A percentile compares a stretch with the other conserved stretches of the same genome.
phyloP scores from a whole-genome alignment of 1,140 invertebrate species.

The Phymorhynchus buccinoides region DNA sequence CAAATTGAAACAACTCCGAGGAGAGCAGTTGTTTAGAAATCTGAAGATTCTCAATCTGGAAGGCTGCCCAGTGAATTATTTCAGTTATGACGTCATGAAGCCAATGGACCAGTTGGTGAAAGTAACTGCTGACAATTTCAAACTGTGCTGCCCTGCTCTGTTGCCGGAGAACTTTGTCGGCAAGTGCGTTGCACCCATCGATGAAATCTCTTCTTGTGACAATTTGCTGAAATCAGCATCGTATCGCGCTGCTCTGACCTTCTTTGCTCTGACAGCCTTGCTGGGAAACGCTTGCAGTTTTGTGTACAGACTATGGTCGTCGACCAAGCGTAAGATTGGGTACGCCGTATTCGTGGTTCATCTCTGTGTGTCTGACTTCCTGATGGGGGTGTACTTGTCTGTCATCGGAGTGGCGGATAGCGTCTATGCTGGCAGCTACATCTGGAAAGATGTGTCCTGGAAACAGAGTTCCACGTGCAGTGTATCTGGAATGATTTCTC shows the following conservation, averaged over 20 bases:
- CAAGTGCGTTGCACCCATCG: not conserved
- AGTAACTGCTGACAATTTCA: slow-evolving; percentile 4
- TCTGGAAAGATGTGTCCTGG: slow-evolving; percentile 51
- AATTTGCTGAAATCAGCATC: not conserved
- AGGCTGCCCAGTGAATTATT: not conserved
- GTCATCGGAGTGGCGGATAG: slow-evolving; percentile 58
- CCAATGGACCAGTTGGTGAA: not conserved
- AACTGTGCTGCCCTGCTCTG: slow-evolving; percentile 16
- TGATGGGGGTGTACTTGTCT: slow-evolving; percentile 63
- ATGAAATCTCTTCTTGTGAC: slow-evolving; percentile 27
- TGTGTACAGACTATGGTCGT: slow-evolving; percentile 26
- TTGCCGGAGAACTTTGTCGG: not conserved
- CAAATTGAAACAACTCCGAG: not conserved
- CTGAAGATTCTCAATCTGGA: not conserved
- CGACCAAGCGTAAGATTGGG: not conserved
- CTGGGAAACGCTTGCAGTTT: slow-evolving; percentile 52
- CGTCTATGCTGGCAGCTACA: slow-evolving; percentile 52
- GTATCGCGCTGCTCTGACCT: slow-evolving; percentile 40
- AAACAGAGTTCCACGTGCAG: slow-evolving; percentile 47
- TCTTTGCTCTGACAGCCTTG: slow-evolving; percentile 45
- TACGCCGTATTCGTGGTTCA: slow-evolving; percentile 51
- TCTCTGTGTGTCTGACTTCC: slow-evolving; percentile 57
- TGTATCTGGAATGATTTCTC: slow-evolving; percentile 57
- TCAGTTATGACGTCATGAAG: not conserved
- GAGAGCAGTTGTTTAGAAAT: not conserved